Base-by-base conservation (phyloP, 2,888 invertebrate genomes). In the Dynastes grantii region DNA sequence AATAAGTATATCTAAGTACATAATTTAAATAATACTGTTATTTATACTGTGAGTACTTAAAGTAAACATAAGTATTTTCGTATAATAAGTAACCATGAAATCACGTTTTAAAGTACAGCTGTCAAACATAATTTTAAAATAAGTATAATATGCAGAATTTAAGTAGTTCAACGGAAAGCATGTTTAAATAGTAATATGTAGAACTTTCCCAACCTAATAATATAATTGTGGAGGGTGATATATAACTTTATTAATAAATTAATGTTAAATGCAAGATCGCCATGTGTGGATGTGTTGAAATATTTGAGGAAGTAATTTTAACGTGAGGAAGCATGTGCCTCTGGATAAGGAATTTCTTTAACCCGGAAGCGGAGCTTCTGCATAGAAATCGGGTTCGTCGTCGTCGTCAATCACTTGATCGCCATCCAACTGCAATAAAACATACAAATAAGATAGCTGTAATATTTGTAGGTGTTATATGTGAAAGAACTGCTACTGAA, bases 311-410 rank as follows among this genome's bases (percentile, higher is more conserved):
- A 78, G 78, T 71, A 70, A 32, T 40, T 71, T 73, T 78, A 61
- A 78, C 37, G 71, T 73, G 71, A 78, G 78, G 78, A 76, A 76
- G 68, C 51, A 58, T 68, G 67, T 67, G 68, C 67, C 49, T 76
- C 65, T 76, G 79, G 76, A 78, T 65, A 73, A 76, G 80, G 78
- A 71, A 75, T 71, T 81, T 55, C 76, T 88, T 90, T 93, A 95
- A 83, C 95, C 94, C 83, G 96, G 95, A 87, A 96, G 91, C 77
- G 94, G 95, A 80, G 97, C 96, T 90, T 97, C 95, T 85, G 96
- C 95, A 89, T 98, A 98, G 91, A 98, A 98, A 89, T 98, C 98
- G 8, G 96, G 96, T 87, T 97, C 98, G 87, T 96, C 95, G 84
- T 95, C 96, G 83, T 92, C 92, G 86, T 95, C 95, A 77, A 92